Percentiles rank a stretch among this genome's conserved stretches.
Evolutionary conservation across 1,140 invertebrate genomes (phyloP).

Genomic region (Geopemphigus sp.): DNA sequence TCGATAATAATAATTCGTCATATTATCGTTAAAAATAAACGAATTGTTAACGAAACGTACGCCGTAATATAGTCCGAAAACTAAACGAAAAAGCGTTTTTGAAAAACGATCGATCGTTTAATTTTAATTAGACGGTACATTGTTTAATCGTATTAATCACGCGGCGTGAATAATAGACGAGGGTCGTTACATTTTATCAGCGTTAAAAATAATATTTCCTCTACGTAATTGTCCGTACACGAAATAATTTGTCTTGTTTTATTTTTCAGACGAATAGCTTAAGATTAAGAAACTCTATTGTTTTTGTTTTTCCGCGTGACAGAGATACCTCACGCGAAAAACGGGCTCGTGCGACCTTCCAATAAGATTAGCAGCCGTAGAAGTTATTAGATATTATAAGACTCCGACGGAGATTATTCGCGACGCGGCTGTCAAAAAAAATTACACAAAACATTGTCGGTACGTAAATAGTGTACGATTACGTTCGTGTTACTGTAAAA

Average conservation of each 20-base stretch:
- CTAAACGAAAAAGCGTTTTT: background rate
- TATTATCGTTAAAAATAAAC: too few relatives aligned
- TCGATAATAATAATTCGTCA: too few relatives aligned
- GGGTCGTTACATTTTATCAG: background rate
- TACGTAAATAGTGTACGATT: too few relatives aligned
- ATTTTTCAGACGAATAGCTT: background rate
- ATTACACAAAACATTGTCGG: too few relatives aligned
- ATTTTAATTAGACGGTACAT: background rate
- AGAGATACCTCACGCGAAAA: background rate
- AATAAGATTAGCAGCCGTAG: conserved; percentile 15
- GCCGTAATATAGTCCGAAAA: too few relatives aligned
- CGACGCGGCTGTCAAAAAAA: background rate
- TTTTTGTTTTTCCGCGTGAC: background rate
- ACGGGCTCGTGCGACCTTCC: background rate
- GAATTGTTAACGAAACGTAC: too few relatives aligned
- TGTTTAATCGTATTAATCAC: too few relatives aligned
- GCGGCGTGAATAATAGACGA: background rate
- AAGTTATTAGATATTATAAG: background rate
- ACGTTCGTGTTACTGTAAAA: too few relatives aligned
- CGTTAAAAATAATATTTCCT: background rate
- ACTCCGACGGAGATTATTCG: background rate
- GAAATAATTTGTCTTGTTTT: background rate
- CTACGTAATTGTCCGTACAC: background rate
- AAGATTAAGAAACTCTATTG: conserved; percentile 8
- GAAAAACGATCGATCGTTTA: background rate